A percentile compares a stretch with the other conserved stretches of the same genome.
Evolutionary conservation across 1,140 invertebrate species (phyloP).

Genomic region (Brachionus rotundiformis): DNA sequence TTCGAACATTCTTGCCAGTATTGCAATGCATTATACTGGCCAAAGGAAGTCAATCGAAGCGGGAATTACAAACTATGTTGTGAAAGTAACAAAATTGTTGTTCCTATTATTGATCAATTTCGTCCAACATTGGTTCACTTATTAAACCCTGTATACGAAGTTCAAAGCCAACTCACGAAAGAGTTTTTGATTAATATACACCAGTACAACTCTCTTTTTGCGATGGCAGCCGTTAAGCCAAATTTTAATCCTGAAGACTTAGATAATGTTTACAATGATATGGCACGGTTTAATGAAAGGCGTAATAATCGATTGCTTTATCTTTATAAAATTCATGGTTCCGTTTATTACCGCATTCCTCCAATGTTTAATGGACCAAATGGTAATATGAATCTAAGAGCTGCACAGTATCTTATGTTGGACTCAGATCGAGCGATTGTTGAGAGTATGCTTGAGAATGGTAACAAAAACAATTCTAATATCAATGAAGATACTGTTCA

Average conservation of each 20-base stretch:
- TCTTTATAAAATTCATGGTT: background rate
- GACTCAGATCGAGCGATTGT: background rate
- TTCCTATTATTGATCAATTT: background rate
- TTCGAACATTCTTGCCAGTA: background rate
- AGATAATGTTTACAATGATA: background rate
- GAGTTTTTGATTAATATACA: background rate
- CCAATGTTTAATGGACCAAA: background rate
- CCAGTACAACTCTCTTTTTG: background rate
- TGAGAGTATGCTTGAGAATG: background rate
- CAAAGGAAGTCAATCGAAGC: background rate
- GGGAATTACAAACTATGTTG: background rate
- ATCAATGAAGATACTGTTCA: background rate
- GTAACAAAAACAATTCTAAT: background rate
- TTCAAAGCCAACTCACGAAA: too few relatives aligned
- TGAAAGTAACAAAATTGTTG: background rate
- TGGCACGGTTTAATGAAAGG: background rate
- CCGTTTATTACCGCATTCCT: background rate
- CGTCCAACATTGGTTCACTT: background rate
- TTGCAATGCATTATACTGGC: background rate
- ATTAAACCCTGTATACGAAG: background rate
- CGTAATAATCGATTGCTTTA: background rate
- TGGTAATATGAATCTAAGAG: background rate
- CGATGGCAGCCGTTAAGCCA: background rate
- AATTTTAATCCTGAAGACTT: background rate
- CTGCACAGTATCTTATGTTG: background rate